phyloP scores from a whole-genome alignment of 2,888 invertebrate genomes.

The Ectemnius lituratus region DNA sequence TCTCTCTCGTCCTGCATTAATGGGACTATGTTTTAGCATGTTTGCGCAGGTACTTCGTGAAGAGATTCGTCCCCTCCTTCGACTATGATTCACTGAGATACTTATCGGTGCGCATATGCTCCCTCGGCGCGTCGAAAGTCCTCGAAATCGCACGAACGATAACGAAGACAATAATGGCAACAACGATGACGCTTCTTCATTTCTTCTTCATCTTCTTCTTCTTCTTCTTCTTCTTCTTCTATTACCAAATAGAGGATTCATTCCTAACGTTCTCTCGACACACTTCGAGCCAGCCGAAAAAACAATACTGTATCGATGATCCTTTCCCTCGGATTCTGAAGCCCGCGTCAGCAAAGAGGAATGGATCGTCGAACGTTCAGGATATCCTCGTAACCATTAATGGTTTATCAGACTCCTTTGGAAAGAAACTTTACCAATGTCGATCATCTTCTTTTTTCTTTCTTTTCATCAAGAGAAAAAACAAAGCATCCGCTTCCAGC shows the following conservation, averaged over 20 bases:
- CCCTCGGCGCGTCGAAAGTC: neutral
- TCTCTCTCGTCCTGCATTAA: neutral
- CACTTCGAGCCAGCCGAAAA: slow-evolving; percentile 57
- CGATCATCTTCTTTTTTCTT: neutral
- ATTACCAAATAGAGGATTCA: slow-evolving; percentile 13
- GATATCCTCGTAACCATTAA: slow-evolving; percentile 1
- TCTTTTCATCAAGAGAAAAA: neutral
- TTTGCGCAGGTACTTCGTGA: slow-evolving; percentile 64
- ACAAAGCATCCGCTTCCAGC: too few relatives aligned
- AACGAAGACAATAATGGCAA: slow-evolving; percentile 39
- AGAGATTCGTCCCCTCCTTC: slow-evolving; percentile 61
- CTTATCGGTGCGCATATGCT: neutral
- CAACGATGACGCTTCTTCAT: slow-evolving; percentile 35
- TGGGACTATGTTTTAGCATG: neutral
- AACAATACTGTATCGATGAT: slow-evolving; percentile 24
- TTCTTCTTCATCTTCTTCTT: neutral
- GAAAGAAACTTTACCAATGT: too few relatives aligned
- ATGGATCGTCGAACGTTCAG: slow-evolving; percentile 28
- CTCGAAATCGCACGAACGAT: slow-evolving; percentile 38
- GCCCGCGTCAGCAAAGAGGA: slow-evolving; percentile 41
- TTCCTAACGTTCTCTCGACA: slow-evolving; percentile 24
- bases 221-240: neutral
- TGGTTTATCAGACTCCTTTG: slow-evolving; percentile 4
- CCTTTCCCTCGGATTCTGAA: slow-evolving; percentile 31
- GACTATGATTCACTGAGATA: slow-evolving; percentile 22